These are phyloP conservation scores for Nomada ferruginata DNA, from an alignment of 2,888 invertebrate species.

Conservation along the genomic window DNA sequence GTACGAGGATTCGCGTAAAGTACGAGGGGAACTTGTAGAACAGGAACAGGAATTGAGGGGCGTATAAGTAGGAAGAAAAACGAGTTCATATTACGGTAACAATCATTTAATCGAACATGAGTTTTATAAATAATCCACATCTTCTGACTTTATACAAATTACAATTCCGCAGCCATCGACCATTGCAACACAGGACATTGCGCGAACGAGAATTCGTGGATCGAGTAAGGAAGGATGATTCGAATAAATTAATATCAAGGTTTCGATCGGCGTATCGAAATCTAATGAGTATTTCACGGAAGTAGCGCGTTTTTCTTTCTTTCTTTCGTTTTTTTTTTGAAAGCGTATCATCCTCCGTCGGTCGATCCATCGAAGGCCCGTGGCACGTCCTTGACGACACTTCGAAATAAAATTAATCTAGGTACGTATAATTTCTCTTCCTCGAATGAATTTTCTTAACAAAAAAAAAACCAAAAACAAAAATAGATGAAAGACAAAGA, in stretches of 20 bases:
- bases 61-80: not conserved
- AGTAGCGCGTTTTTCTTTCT: conserved; percentile 6
- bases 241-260: conserved; percentile 50
- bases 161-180: conserved; percentile 67
- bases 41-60: not conserved
- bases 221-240: conserved; percentile 56
- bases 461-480: not conserved
- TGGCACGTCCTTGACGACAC: conserved; percentile 61
- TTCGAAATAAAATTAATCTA: conserved; percentile 35
- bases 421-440: conserved; percentile 10
- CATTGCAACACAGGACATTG: conserved; percentile 55
- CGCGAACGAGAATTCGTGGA: conserved; percentile 68
- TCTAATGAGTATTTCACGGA: conserved; percentile 54
- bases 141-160: conserved; percentile 80
- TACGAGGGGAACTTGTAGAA: no score
- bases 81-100: conserved; percentile 76
- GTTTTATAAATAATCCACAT: conserved; percentile 81
- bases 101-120: conserved; percentile 83
- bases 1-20: no score
- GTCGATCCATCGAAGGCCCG: conserved; percentile 72
- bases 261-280: not conserved
- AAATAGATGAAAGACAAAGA: not conserved
- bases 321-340: not conserved
- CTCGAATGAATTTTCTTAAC: conserved; percentile 31
- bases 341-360: conserved; percentile 54